Base-by-base conservation (phyloP, 2,797 vertebrate species). In the Galagoides demidoff region DNA sequence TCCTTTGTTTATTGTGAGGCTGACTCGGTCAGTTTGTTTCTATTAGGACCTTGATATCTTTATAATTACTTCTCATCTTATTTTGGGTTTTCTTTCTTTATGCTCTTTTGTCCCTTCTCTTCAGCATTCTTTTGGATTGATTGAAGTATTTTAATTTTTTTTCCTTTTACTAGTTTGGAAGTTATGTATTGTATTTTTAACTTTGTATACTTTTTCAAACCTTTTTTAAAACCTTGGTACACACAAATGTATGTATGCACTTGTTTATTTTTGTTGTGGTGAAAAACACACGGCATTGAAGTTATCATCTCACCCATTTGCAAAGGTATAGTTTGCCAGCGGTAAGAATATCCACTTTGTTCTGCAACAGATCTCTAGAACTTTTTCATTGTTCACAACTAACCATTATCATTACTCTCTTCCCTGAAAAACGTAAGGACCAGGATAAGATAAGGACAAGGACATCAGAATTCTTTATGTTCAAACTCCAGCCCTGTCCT, bases 31-130 rank as follows among this genome's bases (percentile, higher is more conserved):
- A 34, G 19, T 82, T 82, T 77, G 27, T 77, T n/a, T 77, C 49
- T 64, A 64, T 87, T 45, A 55, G 29, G 9, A 49, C 11, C 19
- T 55, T 71, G 59, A 55, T 57, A 76, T 63, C 39, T 63, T 89
- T 79, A 27, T 52, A 81, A 74, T 85, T 71, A 49, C 55, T 86
- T 86, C 57, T 93, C 49, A 89, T 89, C 37, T 61, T 63, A 59
- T 27, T 39, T 82, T 78, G 25, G 10, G 14, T 82, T 71, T 39
- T 31, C 22, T 73, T 87, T 77, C 70, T 77, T 84, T 92, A 71
- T 55, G 16, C 25, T 4, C 29, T 79, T 78, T 90, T 11, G 17
- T 73, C 43, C 17, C 7, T 92, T 76, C 64, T 70, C 85, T n/a
- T 3, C 22, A 86, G 34, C 29, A 93, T 66, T 70, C 31, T 66